Conservation (phyloP, 2,888 invertebrate genomes). For the Malthinus flaveolus region DNA sequence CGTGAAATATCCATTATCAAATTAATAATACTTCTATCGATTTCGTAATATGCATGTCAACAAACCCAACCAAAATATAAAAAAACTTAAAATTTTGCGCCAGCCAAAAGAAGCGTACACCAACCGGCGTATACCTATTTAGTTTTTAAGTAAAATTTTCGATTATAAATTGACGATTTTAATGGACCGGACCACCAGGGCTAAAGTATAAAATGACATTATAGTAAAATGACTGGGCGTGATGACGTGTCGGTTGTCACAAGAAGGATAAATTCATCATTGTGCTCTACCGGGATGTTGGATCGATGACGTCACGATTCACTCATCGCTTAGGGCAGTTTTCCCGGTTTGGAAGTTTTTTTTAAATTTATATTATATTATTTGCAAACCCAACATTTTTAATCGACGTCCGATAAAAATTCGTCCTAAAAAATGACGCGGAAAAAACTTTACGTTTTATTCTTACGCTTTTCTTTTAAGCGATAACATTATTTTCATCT, state of each 20-base stretch:
- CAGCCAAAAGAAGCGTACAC: background rate
- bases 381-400: no score
- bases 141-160: slow-evolving; percentile 9
- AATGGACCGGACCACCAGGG: slow-evolving; percentile 36
- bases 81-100: background rate
- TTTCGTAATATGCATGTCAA: slow-evolving; percentile 35
- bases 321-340: slow-evolving; percentile 22
- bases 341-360: background rate
- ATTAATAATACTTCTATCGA: slow-evolving; percentile 46
- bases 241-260: slow-evolving; percentile 45
- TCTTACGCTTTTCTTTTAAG: slow-evolving; percentile 9
- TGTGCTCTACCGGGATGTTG: slow-evolving; percentile 28
- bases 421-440: background rate
- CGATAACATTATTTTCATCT: slow-evolving; percentile 31
- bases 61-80: slow-evolving; percentile 14
- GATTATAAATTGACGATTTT: slow-evolving; percentile 27
- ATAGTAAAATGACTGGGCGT: slow-evolving; percentile 48
- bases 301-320: slow-evolving; percentile 36
- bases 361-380: no score
- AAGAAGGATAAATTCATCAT: slow-evolving; percentile 43
- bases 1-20: slow-evolving; percentile 50
- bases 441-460: background rate
- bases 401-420: no score
- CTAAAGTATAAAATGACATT: slow-evolving; percentile 43
- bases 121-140: background rate